Conservation (phyloP, 2,888 invertebrate species). For the Venustoraphidia nigricollis region DNA sequence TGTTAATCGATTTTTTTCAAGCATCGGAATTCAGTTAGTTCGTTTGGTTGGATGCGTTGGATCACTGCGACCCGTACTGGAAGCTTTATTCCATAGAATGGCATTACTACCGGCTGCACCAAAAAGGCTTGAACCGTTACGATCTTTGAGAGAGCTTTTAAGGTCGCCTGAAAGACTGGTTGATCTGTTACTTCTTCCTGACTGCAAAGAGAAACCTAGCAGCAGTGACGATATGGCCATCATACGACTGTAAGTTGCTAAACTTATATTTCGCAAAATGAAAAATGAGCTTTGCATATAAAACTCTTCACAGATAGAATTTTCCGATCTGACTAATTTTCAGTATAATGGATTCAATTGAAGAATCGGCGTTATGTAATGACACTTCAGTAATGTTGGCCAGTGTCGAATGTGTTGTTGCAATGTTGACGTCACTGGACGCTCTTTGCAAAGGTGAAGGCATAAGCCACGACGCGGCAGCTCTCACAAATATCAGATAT, state of each 20-base stretch:
- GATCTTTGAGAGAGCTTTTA: conserved; percentile 67
- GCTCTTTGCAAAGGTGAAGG: conserved; percentile 63
- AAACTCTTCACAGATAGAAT: background rate
- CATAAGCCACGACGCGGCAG: conserved; percentile 42
- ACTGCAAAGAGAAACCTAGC: conserved; percentile 36
- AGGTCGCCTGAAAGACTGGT: conserved; percentile 65
- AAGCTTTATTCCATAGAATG: conserved; percentile 88
- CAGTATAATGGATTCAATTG: conserved; percentile 84
- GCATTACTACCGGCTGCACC: conserved; percentile 72
- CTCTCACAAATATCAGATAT: conserved; percentile 49
- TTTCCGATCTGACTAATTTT: conserved; percentile 11
- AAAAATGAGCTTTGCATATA: background rate
- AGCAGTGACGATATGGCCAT: conserved; percentile 64
- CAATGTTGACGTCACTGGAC: conserved; percentile 68
- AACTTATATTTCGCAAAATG: background rate
- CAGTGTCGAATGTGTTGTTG: conserved; percentile 70
- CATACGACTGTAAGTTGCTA: conserved; percentile 50
- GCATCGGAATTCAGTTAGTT: conserved; percentile 79
- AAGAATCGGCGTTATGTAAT: conserved; percentile 75
- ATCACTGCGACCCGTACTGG: conserved; percentile 76
- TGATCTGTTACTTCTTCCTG: conserved; percentile 51
- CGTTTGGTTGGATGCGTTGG: conserved; percentile 77
- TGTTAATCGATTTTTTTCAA: background rate
- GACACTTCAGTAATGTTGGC: conserved; percentile 62
- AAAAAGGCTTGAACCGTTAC: conserved; percentile 71